A percentile compares a stretch with the other conserved stretches of the same genome.
Conservation (phyloP, 2,888 invertebrate genomes). For the Eugnorisma glareosa region DNA sequence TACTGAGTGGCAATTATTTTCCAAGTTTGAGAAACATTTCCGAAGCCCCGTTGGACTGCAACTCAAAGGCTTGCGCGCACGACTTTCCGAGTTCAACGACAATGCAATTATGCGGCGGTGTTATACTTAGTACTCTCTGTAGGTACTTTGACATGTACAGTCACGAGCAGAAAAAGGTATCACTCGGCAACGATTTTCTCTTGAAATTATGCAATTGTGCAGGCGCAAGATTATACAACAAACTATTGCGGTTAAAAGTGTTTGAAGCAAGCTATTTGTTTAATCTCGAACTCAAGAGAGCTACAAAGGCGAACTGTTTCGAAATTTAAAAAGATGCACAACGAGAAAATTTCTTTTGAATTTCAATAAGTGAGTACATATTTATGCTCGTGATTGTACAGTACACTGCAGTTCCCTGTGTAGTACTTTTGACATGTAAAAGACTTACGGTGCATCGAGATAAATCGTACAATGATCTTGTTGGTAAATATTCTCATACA, state of each 20-base stretch:
- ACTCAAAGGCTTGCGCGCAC: constrained; percentile 61
- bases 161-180: neutral
- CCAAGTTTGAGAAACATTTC: constrained; percentile 59
- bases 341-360: neutral
- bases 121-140: constrained; percentile 53
- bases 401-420: constrained; percentile 9
- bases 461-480: constrained; percentile 52
- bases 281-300: neutral
- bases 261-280: neutral
- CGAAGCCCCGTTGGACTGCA: constrained; percentile 62
- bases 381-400: constrained; percentile 7
- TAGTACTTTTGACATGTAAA: constrained; percentile 15
- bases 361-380: neutral
- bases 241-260: neutral
- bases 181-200: no score
- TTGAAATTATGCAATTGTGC: neutral
- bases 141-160: constrained; percentile 23
- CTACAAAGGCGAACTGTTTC: neutral
- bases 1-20: constrained; percentile 46
- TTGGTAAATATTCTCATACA: constrained; percentile 42
- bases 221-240: neutral
- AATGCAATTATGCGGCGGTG: constrained; percentile 67
- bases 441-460: constrained; percentile 38
- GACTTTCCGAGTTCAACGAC: constrained; percentile 67
- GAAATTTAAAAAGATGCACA: neutral